Evolutionary conservation across 1,140 invertebrate genomes (phyloP).

Genomic region (Drosophila biarmipes): DNA sequence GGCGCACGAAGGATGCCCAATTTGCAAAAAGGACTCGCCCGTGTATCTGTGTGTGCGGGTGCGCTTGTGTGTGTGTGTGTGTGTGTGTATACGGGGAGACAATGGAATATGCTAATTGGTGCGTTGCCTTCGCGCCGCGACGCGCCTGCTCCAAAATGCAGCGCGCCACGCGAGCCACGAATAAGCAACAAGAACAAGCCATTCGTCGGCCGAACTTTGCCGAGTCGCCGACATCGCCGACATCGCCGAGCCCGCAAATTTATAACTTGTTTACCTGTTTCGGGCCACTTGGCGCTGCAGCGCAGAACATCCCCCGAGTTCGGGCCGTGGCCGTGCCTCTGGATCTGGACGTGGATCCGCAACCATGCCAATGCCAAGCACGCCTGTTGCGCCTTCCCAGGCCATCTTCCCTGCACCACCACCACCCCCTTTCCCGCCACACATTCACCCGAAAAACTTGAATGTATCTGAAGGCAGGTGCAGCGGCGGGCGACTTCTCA

Average conservation of each 20-base stretch:
- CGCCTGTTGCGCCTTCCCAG: slow-evolving; percentile 66
- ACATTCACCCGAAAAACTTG: slow-evolving; percentile 10
- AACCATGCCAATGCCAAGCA: slow-evolving; percentile 12
- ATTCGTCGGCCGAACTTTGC: slow-evolving; percentile 57
- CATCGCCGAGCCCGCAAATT: slow-evolving; percentile 43
- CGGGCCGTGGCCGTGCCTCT: slow-evolving; percentile 3
- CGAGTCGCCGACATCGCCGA: background rate
- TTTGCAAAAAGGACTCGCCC: slow-evolving; percentile 61
- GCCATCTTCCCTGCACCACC: background rate
- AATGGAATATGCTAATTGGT: slow-evolving; percentile 84
- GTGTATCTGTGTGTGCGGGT: background rate
- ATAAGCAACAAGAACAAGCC: slow-evolving; percentile 83
- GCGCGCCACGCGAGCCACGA: slow-evolving; percentile 70
- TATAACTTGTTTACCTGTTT: slow-evolving; percentile 83
- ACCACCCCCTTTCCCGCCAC: background rate
- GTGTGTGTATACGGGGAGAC: slow-evolving; percentile 46
- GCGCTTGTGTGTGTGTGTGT: background rate
- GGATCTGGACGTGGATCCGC: background rate
- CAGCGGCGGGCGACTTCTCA: slow-evolving; percentile 18
- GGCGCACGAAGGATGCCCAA: slow-evolving; percentile 68
- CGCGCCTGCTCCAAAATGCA: slow-evolving; percentile 77
- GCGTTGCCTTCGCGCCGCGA: slow-evolving; percentile 72
- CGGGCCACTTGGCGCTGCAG: slow-evolving; percentile 43
- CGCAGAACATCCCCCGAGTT: slow-evolving; percentile 62
- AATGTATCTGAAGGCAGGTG: slow-evolving; percentile 2